These are phyloP conservation scores for Halictus quadricinctus DNA, from an alignment of 2,888 invertebrate species.

Conservation along the genomic window DNA sequence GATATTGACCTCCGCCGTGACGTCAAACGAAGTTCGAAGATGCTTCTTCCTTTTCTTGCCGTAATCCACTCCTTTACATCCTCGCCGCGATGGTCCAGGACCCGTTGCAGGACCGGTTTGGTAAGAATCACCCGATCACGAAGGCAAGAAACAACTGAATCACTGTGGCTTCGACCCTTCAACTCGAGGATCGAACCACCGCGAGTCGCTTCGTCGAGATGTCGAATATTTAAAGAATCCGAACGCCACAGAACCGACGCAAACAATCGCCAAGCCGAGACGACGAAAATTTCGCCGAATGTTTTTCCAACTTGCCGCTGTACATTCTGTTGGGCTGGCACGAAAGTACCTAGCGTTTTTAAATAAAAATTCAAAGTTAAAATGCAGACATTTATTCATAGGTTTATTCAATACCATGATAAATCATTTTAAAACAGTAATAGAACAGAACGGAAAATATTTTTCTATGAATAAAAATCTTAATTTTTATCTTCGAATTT, in stretches of 20 bases:
- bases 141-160: slow-evolving; percentile 72
- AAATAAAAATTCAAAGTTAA: neutral
- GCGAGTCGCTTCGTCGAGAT: slow-evolving; percentile 48
- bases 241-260: slow-evolving; percentile 4
- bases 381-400: neutral
- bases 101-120: slow-evolving; percentile 71
- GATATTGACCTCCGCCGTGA: slow-evolving; percentile 72
- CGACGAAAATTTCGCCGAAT: neutral
- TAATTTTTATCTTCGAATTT: too few species aligned
- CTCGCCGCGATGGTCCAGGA: slow-evolving; percentile 57
- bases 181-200: slow-evolving; percentile 54
- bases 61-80: slow-evolving; percentile 52
- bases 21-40: slow-evolving; percentile 68
- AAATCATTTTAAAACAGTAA: too few species aligned
- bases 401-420: neutral
- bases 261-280: slow-evolving; percentile 11
- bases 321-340: neutral
- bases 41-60: slow-evolving; percentile 59
- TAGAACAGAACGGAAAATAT: too few species aligned
- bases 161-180: slow-evolving; percentile 71
- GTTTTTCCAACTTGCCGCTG: neutral
- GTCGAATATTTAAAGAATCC: slow-evolving; percentile 57
- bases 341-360: neutral
- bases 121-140: slow-evolving; percentile 70
- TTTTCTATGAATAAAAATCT: too few species aligned